phyloP scores from a whole-genome alignment of 2,113 vertebrate genomes.

The Coptodon bakossiorum region DNA sequence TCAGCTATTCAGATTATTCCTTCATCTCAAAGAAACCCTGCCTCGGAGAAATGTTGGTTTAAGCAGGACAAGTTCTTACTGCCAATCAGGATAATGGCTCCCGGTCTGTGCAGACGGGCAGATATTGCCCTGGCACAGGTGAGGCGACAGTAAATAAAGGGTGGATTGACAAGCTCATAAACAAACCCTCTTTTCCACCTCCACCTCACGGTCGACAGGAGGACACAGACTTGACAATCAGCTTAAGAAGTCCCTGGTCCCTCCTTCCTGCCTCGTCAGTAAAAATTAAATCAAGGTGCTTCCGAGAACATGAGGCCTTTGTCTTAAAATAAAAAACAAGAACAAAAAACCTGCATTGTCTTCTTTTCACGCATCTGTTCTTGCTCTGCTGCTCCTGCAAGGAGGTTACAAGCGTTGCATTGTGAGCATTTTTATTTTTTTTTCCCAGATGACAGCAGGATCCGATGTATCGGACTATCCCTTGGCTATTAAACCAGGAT shows the following conservation, averaged over 20 bases:
- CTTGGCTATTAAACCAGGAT: conserved; percentile 8
- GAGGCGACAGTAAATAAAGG: conserved; percentile 69
- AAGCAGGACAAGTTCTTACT: background rate
- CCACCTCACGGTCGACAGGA: conserved; percentile 29
- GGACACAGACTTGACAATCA: conserved; percentile 66
- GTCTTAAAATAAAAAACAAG: background rate
- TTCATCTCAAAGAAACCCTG: background rate
- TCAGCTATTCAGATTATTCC: background rate
- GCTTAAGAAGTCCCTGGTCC: conserved; percentile 54
- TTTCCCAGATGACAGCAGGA: background rate
- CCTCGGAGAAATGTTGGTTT: background rate
- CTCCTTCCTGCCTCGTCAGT: conserved; percentile 72
- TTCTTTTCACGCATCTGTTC: conserved; percentile 35
- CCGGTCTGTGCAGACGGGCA: conserved; percentile 28
- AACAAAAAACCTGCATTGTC: conserved; percentile 35
- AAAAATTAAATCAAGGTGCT: conserved; percentile 86
- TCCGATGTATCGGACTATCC: conserved; percentile 18
- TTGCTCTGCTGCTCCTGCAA: conserved; percentile 28
- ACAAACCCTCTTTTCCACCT: conserved; percentile 44
- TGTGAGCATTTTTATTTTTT: background rate
- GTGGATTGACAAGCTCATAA: conserved; percentile 65
- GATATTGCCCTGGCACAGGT: conserved; percentile 69
- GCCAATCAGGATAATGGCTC: conserved; percentile 66
- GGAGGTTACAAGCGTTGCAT: conserved; percentile 34
- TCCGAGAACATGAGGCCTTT: conserved; percentile 80